phyloP scores from a whole-genome alignment of 2,888 invertebrate species.

The Temnothorax rugatulus region DNA sequence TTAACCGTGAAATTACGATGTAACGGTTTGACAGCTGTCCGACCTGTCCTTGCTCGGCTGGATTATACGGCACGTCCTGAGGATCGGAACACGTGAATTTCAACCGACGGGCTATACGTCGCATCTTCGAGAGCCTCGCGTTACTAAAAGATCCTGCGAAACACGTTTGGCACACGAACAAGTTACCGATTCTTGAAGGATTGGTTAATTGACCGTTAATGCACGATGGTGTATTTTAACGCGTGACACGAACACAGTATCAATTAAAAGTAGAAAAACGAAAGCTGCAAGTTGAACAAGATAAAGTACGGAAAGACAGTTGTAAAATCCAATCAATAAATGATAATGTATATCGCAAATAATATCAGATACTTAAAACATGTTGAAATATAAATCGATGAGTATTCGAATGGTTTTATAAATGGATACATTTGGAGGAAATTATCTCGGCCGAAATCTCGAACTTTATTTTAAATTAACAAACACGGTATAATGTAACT shows the following conservation, averaged over 20 bases:
- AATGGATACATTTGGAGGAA: neutral
- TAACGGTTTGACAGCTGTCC: conserved; percentile 74
- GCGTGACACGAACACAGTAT: neutral
- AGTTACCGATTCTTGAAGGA: conserved; percentile 11
- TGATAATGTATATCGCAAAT: neutral
- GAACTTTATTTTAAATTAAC: neutral
- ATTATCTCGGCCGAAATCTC: neutral
- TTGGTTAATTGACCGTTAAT: conserved; percentile 3
- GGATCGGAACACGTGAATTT: conserved; percentile 43
- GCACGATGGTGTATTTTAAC: neutral
- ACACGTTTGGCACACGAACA: neutral
- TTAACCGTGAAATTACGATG: conserved; percentile 74
- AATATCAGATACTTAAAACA: neutral
- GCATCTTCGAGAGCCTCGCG: neutral
- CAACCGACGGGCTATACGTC: neutral
- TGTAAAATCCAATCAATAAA: neutral
- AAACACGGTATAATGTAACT: neutral
- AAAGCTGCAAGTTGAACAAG: neutral
- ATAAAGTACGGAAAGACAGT: neutral
- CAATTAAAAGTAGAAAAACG: neutral
- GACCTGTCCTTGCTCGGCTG: conserved; percentile 60
- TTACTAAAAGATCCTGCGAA: conserved; percentile 3
- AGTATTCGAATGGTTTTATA: neutral
- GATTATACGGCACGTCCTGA: conserved; percentile 52
- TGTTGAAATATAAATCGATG: neutral